phyloP scores from a whole-genome alignment of 2,113 vertebrate genomes.

The Meleagris gallopavo region DNA sequence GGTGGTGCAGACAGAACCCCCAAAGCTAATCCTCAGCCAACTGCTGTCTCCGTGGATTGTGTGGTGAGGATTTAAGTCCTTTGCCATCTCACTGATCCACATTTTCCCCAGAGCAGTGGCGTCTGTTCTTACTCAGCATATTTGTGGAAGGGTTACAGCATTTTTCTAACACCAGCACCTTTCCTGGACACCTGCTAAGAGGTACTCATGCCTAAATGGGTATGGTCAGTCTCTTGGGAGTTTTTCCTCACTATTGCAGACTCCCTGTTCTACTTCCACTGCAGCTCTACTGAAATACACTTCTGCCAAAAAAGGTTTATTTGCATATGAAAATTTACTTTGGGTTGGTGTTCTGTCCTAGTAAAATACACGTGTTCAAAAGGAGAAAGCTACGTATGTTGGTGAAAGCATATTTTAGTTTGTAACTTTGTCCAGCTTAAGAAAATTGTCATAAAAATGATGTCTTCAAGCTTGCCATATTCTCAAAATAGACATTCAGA shows the following conservation, averaged over 20 bases:
- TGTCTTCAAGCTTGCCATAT: background rate
- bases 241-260: background rate
- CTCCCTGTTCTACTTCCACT: background rate
- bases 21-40: background rate
- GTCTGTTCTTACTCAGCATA: background rate
- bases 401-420: background rate
- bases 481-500: background rate
- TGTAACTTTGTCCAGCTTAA: background rate
- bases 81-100: background rate
- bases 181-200: too few species aligned
- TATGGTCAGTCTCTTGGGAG: background rate
- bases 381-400: background rate
- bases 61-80: background rate
- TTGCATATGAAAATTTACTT: background rate
- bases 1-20: background rate
- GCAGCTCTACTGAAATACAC: background rate
- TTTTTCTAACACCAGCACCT: background rate
- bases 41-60: background rate
- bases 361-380: background rate
- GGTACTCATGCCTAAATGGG: accelerated
- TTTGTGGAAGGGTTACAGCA: background rate
- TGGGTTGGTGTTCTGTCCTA: background rate
- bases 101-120: background rate
- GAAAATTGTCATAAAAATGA: background rate
- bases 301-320: background rate